Base-by-base conservation (phyloP, 2,113 vertebrate genomes). In the Neolamprologus toae region DNA sequence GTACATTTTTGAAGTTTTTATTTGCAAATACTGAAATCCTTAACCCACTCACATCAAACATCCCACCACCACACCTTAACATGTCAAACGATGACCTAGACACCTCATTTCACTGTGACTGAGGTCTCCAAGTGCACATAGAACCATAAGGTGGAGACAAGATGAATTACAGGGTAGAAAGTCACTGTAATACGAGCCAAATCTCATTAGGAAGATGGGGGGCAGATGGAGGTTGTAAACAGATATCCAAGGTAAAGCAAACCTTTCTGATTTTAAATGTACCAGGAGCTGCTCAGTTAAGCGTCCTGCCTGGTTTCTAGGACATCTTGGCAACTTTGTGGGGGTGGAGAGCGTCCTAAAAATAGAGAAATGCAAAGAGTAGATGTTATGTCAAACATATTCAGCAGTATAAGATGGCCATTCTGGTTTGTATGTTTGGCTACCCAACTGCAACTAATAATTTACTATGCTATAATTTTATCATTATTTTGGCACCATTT, bases 401-500 rank as follows among this genome's bases (percentile, higher is more conserved):
- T 73, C 40, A 87, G 82, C 61, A 45, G 51, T 80, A 31, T 49
- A 88, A 80, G 76, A 90, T 83, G 87, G 82, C 85, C 73, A 40
- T 81, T 88, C 13, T 87, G 61, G 49, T 81, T 83, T 84, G 31
- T 87, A 68, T 51, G 55, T 90, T 90, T 92, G 91, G 92, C 92
- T 88, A 61, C 71, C 87, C 82, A 88, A 91, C 83, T 91, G 71
- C 54, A 81, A 92, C 49, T 87, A 90, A 91, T 28, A 87, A 88
- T 82, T 71, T 76, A 85, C 84, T 86, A 86, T 87, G 81, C 55
- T 91, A 47, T 40, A 4, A 8, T 51, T 49, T 68, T 83, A 80
- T 47, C 66, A 33, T 78, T 13, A 78, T 87, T 93, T 96, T 96
- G 95, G 95, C 95, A 95, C 95, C 9, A 13, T 61, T 37, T 94